Base-by-base conservation (phyloP, 2,888 invertebrate genomes). In the Cheilosia vernalis region DNA sequence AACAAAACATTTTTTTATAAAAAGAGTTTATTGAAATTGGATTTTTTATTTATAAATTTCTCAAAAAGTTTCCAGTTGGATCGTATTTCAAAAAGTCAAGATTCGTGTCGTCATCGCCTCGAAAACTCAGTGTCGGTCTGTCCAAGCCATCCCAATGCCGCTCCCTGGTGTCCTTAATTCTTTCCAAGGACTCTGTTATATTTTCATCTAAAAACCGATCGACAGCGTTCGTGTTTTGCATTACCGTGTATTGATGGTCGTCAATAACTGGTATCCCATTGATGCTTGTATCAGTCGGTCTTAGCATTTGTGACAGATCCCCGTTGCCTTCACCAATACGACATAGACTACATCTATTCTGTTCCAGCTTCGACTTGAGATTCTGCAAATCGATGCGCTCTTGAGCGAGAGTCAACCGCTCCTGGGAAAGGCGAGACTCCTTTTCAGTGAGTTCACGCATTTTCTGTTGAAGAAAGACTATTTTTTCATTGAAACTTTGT, bases 351-450 rank as follows among this genome's bases (percentile, higher is more conserved):
- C 92, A 92, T 60, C 90, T 90, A 5, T 87, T 88, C 56, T 90
- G 89, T 13, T 89, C 89, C 9, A 92, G 80, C 69, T 89, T 89
- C 19, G 88, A 83, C 72, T 90, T 90, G 0, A 90, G 44, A 56
- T 90, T 89, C 33, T 91, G 90, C 40, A 92, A 21, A 3, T 89
- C 88, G 4, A 92, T 89, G 27, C 92, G 92, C 79, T 92, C 92
- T 72, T 91, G 90, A 0, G 91, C 89, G 3, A 92, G 72, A 0
- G 90, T 78, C 47, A 92, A 85, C 30, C 91, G 90, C 51, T 92
- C 92, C 82, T 91, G 90, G 0, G 92, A 90, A 19, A 92, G 67
- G 55, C 89, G 90, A 0, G 90, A 87, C 86, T 92, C 92, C 55
- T 90, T 91, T 73, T 91, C 91, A n/a, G 89, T 88, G 1, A 92